Conservation (phyloP, 1,140 invertebrate genomes). For the Zaprionus davidi region DNA sequence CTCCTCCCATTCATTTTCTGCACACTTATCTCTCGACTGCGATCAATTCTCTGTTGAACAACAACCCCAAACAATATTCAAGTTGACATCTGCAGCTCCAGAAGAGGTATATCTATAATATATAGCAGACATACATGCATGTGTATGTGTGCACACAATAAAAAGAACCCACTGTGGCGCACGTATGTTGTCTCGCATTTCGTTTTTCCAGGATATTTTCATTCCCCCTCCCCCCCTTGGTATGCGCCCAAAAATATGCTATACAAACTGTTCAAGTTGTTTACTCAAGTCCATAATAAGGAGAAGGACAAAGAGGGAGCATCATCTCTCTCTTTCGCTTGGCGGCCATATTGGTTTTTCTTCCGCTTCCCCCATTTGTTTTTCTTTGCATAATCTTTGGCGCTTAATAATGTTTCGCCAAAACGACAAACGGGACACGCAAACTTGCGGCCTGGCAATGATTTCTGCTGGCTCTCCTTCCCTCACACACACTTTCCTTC, state of each 20-base stretch:
- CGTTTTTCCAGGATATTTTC: conserved; percentile 1
- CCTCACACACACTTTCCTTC: not conserved
- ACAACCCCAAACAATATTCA: not conserved
- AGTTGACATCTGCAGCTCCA: not conserved
- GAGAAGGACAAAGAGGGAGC: conserved; percentile 9
- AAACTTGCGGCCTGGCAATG: conserved; percentile 65
- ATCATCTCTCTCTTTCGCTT: not conserved
- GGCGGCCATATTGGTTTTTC: conserved; percentile 58
- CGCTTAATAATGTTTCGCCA: conserved; percentile 64
- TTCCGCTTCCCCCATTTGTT: conserved; percentile 43
- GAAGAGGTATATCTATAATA: not conserved
- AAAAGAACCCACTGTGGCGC: not conserved
- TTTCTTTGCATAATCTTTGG: conserved; percentile 67
- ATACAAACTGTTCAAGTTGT: conserved; percentile 41
- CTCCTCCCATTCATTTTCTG: not conserved
- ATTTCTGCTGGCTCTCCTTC: conserved; percentile 39
- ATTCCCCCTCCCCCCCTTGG: not conserved
- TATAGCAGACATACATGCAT: not conserved
- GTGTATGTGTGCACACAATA: not conserved
- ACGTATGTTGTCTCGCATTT: conserved; percentile 9
- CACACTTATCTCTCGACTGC: not conserved
- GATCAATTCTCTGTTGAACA: not conserved
- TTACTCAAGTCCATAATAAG: conserved; percentile 48
- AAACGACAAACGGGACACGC: conserved; percentile 57
- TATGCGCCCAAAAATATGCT: conserved; percentile 43